Conservation (phyloP, 2,797 vertebrate genomes). For the Lophotriccus pileatus region DNA sequence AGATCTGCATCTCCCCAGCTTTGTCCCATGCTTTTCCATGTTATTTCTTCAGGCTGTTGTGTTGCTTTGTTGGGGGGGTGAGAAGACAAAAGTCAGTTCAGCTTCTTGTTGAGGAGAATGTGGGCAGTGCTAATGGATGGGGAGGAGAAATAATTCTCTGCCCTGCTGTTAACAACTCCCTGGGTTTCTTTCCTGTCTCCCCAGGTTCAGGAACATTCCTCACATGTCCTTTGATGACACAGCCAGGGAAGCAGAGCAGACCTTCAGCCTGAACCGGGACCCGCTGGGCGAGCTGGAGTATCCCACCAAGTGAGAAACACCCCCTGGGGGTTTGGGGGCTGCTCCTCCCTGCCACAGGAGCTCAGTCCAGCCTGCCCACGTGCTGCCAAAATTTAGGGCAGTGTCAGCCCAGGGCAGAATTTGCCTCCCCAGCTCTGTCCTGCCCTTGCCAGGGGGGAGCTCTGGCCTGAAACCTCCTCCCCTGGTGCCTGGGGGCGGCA, state of each 20-base stretch:
- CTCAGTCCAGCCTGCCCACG: background rate
- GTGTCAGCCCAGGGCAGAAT: background rate
- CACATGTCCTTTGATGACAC: slow-evolving; percentile 96
- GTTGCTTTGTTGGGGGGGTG: background rate
- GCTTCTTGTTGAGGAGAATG: background rate
- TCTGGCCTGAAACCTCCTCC: background rate
- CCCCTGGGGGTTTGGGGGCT: background rate
- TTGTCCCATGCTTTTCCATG: background rate
- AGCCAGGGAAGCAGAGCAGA: slow-evolving; percentile 91
- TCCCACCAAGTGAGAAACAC: slow-evolving; percentile 86
- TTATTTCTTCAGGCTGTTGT: background rate
- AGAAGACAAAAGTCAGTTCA: background rate
- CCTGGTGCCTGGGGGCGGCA: background rate
- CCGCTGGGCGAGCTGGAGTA: slow-evolving; percentile 89
- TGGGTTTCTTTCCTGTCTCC: background rate
- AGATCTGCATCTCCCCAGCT: background rate
- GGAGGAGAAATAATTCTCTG: background rate
- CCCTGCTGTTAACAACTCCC: background rate
- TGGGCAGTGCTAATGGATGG: background rate
- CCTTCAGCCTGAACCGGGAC: slow-evolving; percentile 90
- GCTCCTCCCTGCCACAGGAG: background rate
- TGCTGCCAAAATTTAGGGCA: rapidly evolving
- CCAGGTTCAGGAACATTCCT: slow-evolving; percentile 93
- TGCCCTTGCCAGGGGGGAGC: background rate
- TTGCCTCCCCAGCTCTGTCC: background rate